A percentile compares a stretch with the other conserved stretches of the same genome.
These are phyloP conservation scores for Pseudopleuronectes americanus DNA, from an alignment of 2,797 vertebrate species.

Conservation along the genomic window DNA sequence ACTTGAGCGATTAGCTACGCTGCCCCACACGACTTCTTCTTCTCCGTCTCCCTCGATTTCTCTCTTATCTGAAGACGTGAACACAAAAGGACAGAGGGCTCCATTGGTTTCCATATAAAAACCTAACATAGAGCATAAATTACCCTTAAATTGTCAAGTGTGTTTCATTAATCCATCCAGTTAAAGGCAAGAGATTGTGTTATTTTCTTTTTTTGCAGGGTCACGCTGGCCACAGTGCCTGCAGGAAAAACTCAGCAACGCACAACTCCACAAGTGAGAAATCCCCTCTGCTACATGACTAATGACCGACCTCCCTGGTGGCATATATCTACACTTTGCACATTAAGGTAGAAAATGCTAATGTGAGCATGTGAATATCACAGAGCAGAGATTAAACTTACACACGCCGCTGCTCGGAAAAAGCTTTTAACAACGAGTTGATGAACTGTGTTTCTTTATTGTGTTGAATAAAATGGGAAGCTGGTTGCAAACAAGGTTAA, in stretches of 20 bases:
- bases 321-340: constrained; percentile 51
- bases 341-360: constrained; percentile 74
- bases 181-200: constrained; percentile 9
- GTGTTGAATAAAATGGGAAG: too few relatives aligned
- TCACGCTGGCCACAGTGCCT: constrained; percentile 8
- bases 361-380: constrained; percentile 66
- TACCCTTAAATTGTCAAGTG: not conserved
- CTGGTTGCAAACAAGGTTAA: too few relatives aligned
- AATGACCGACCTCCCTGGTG: constrained; percentile 47
- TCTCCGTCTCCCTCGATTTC: too few relatives aligned
- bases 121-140: too few relatives aligned
- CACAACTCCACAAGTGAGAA: constrained; percentile 32
- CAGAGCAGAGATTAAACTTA: constrained; percentile 63
- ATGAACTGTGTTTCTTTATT: constrained; percentile 1
- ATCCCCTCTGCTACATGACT: constrained; percentile 41
- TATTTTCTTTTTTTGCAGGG: constrained; percentile 14
- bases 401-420: constrained; percentile 23
- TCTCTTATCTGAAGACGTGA: too few relatives aligned
- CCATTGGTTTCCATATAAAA: too few relatives aligned
- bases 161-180: not conserved
- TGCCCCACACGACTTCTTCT: too few relatives aligned
- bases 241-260: constrained; percentile 19
- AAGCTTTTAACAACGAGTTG: constrained; percentile 21
- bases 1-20: too few relatives aligned
- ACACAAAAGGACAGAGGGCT: too few relatives aligned